Evolutionary conservation across 2,113 vertebrate species (phyloP).

Genomic region (Edolisoma coerulescens): DNA sequence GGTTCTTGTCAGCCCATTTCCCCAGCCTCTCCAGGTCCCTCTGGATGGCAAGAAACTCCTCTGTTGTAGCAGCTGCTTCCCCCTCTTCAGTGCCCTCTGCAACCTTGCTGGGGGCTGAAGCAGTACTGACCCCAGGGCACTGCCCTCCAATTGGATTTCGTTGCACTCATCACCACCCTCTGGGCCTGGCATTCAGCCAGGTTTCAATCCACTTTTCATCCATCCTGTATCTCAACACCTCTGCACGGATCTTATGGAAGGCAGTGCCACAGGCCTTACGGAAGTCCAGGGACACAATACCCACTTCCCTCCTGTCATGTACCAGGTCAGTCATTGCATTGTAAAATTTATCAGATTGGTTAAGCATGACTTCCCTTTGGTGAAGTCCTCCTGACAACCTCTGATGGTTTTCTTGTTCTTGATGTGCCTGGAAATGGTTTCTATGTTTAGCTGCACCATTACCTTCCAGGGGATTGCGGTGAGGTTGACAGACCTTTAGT

Average conservation of each 20-base stretch:
- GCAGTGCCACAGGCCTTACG: background rate
- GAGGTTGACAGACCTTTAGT: background rate
- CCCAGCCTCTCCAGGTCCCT: background rate
- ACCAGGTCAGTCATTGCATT: background rate
- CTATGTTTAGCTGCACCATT: background rate
- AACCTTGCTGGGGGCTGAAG: too few species aligned
- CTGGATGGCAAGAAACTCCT: too few species aligned
- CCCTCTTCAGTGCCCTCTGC: background rate
- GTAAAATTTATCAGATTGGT: background rate
- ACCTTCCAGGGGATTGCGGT: background rate
- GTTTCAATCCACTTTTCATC: background rate
- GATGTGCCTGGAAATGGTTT: background rate
- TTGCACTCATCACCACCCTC: background rate
- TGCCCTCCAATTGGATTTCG: rapidly evolving
- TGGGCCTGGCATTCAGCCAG: background rate
- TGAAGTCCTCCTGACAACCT: background rate
- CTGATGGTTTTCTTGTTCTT: background rate
- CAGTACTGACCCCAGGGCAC: background rate
- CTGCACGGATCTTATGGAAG: rapidly evolving
- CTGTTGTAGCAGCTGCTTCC: background rate
- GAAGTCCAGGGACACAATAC: background rate
- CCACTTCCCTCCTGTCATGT: background rate
- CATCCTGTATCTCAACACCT: background rate
- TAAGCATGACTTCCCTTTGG: background rate
- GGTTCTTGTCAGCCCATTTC: background rate